These are phyloP conservation scores for Heterocephalus glaber DNA, from an alignment of 2,113 vertebrate species.

Conservation along the genomic window DNA sequence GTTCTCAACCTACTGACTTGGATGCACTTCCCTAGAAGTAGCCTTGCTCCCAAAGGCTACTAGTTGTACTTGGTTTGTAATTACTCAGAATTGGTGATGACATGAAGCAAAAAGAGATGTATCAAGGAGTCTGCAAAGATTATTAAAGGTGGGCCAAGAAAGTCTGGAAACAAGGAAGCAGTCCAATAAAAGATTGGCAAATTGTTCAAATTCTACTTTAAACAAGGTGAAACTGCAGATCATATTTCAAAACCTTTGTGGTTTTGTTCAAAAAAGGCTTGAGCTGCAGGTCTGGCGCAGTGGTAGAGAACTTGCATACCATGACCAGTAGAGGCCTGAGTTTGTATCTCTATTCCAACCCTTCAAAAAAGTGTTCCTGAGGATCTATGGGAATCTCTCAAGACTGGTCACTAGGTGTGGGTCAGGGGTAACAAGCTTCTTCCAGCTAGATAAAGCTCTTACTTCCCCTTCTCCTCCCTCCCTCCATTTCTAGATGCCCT, in stretches of 20 bases:
- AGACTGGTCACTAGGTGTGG: not conserved
- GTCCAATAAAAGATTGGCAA: not conserved
- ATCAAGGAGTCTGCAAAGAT: constrained; percentile 13
- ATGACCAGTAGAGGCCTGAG: not conserved
- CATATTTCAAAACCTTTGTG: not conserved
- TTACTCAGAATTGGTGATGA: constrained; percentile 40
- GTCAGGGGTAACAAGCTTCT: not conserved
- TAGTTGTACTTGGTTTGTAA: constrained; percentile 23
- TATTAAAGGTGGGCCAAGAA: not conserved
- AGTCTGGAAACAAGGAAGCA: not conserved
- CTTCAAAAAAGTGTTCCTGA: not conserved
- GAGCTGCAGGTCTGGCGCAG: not conserved
- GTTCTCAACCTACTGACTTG: not conserved
- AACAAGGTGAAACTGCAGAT: not conserved
- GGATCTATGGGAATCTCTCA: not conserved
- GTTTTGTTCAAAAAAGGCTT: not conserved
- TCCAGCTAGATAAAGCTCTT: not conserved
- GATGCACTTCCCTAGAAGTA: not conserved
- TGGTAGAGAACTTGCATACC: not conserved
- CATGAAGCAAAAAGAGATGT: not conserved
- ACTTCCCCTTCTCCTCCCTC: not conserved
- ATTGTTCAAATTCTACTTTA: not conserved
- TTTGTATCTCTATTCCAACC: not conserved
- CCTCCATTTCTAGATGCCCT: not conserved
- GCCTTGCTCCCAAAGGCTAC: not conserved